These are phyloP conservation scores for Nerophis lumbriciformis DNA, from an alignment of 2,113 vertebrate genomes.

Conservation along the genomic window DNA sequence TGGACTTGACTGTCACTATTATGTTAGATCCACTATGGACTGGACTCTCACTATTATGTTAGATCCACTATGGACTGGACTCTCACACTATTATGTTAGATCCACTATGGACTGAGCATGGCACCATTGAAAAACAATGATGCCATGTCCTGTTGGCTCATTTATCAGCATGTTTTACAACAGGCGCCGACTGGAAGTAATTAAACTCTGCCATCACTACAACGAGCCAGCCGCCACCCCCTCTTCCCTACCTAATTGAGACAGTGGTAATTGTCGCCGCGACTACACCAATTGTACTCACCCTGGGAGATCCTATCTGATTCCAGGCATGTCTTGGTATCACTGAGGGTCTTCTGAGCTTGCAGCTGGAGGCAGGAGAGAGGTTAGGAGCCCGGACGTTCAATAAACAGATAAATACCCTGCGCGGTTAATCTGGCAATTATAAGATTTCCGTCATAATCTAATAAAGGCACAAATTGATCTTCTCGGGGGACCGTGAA, in stretches of 20 bases:
- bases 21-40: no score
- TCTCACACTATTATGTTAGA: no score
- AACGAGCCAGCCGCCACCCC: slow-evolving; percentile 84
- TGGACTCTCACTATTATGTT: no score
- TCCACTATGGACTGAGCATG: slow-evolving; percentile 61
- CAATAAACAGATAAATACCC: slow-evolving; percentile 55
- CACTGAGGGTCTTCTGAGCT: background rate
- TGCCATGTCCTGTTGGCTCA: slow-evolving; percentile 91
- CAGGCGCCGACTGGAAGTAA: slow-evolving; percentile 93
- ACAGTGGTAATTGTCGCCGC: slow-evolving; percentile 88
- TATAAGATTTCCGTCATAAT: slow-evolving; percentile 55
- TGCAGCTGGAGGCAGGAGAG: slow-evolving; percentile 8
- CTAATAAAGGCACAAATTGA: slow-evolving; percentile 57
- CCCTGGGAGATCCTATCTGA: background rate
- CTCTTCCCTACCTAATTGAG: slow-evolving; percentile 84
- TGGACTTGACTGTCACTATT: no score
- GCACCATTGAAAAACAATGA: slow-evolving; percentile 88
- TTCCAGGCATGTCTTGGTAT: no score
- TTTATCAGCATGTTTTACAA: slow-evolving; percentile 99
- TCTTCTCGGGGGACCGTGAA: slow-evolving; percentile 29
- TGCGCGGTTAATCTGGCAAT: slow-evolving; percentile 39
- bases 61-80: no score
- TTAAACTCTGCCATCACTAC: slow-evolving; percentile 99
- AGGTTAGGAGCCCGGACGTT: slow-evolving; percentile 32
- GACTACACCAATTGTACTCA: slow-evolving; percentile 28